Conservation (phyloP, 2,113 vertebrate genomes). For the Salvelinus sp. region DNA sequence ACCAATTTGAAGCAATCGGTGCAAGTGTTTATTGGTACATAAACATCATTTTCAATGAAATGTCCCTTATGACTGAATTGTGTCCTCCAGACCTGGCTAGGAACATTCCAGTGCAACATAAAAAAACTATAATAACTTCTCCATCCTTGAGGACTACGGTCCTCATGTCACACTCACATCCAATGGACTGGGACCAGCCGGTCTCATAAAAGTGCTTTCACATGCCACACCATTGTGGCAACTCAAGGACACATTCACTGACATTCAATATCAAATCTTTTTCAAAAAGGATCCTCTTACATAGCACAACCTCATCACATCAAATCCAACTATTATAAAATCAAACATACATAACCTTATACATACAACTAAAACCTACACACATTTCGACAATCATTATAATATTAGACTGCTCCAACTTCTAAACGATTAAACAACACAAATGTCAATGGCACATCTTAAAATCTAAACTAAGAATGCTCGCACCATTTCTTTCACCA, state of each 20-base stretch:
- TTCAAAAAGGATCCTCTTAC: not conserved
- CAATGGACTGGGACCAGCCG: not conserved
- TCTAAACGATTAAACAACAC: not conserved
- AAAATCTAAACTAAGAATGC: not conserved
- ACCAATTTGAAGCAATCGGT: not conserved
- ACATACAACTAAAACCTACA: not conserved
- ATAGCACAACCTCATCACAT: too few relatives aligned
- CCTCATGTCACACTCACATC: not conserved
- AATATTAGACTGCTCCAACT: conserved; percentile 13
- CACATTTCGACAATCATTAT: conserved; percentile 3
- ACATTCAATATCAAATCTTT: not conserved
- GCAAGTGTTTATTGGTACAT: not conserved
- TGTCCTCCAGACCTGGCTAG: not conserved
- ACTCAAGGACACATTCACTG: not conserved
- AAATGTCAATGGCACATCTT: not conserved
- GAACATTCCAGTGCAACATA: not conserved
- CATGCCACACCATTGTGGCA: not conserved
- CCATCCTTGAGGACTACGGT: not conserved
- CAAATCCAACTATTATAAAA: too few relatives aligned
- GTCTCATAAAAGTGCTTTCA: conserved; percentile 17
- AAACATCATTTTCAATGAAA: not conserved
- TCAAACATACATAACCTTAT: not conserved
- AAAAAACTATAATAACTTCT: not conserved
- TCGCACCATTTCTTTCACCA: not conserved
- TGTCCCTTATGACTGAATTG: not conserved